Conservation (phyloP, 2,888 invertebrate species). For the Rhopalosiphum nymphaeae region DNA sequence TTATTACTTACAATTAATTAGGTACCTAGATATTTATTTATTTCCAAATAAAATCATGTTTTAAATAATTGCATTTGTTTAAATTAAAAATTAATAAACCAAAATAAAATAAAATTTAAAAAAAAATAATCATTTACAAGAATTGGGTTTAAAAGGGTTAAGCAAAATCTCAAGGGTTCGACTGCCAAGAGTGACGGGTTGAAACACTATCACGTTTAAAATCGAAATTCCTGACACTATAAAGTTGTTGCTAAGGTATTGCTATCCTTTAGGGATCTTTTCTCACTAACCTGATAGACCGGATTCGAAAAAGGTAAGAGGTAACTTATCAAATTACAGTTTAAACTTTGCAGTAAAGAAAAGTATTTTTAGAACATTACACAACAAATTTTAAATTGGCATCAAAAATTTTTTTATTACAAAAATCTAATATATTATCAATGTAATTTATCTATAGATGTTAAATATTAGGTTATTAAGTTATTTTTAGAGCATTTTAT, state of each 20-base stretch:
- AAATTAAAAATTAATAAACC: neutral
- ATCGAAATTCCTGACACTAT: conserved; percentile 56
- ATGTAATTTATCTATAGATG: neutral
- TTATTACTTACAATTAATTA: neutral
- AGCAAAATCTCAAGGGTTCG: conserved; percentile 54
- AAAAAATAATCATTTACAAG: conserved; percentile 2
- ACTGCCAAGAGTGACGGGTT: conserved; percentile 46
- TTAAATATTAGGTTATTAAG: neutral
- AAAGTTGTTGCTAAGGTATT: conserved; percentile 57
- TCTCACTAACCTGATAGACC: conserved; percentile 30
- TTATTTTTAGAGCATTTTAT: neutral
- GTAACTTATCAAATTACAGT: conserved; percentile 55
- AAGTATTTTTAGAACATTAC: conserved; percentile 26
- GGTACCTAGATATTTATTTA: neutral
- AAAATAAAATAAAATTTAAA: neutral
- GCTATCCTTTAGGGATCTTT: conserved; percentile 50
- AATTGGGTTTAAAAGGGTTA: conserved; percentile 52
- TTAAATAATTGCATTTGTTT: neutral
- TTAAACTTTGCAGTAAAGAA: conserved; percentile 24
- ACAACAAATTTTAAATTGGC: neutral
- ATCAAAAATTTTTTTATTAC: neutral
- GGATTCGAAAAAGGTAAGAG: conserved; percentile 43
- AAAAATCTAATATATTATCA: neutral
- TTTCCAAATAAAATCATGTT: neutral
- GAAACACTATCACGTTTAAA: conserved; percentile 56